A percentile compares a stretch with the other conserved stretches of the same genome.
phyloP scores from a whole-genome alignment of 2,113 vertebrate genomes.

The Ia io region DNA sequence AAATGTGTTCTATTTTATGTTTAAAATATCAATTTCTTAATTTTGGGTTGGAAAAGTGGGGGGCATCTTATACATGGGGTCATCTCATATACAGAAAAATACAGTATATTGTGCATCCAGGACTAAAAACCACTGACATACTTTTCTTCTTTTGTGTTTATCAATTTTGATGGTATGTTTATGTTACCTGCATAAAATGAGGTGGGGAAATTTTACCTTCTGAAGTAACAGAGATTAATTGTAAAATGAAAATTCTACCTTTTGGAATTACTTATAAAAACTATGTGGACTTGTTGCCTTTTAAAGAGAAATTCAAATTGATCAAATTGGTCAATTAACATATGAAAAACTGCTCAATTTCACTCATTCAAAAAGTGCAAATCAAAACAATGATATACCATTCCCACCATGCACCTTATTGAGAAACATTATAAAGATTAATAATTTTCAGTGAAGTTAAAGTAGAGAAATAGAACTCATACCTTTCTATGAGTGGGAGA shows the following conservation, averaged over 20 bases:
- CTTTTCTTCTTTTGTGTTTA: background rate
- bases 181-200: background rate
- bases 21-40: too few relatives aligned
- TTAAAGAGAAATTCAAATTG: background rate
- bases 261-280: background rate
- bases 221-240: background rate
- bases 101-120: background rate
- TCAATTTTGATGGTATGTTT: background rate
- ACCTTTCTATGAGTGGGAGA: background rate
- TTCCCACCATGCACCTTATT: background rate
- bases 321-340: background rate
- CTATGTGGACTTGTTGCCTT: background rate
- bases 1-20: too few relatives aligned
- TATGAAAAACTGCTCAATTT: background rate
- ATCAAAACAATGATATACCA: background rate
- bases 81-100: too few relatives aligned
- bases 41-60: too few relatives aligned
- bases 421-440: background rate
- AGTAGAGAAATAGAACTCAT: background rate
- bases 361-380: background rate
- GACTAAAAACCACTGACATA: background rate
- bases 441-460: background rate
- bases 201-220: background rate
- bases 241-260: background rate
- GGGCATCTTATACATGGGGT: too few relatives aligned